Evolutionary conservation across 2,797 vertebrate species (phyloP).

Genomic region (Philypnodon macrostomus): DNA sequence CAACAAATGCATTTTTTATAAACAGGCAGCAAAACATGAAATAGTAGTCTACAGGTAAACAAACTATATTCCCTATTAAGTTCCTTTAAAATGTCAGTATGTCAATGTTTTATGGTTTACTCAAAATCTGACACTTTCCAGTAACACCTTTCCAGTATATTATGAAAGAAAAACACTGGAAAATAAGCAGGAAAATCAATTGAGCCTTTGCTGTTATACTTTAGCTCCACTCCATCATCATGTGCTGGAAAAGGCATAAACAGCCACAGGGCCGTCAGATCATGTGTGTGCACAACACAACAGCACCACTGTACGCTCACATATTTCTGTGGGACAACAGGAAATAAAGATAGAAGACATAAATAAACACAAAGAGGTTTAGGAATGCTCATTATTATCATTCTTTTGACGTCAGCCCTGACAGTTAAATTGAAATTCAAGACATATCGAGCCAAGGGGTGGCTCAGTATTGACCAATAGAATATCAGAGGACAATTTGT

Average conservation of each 20-base stretch:
- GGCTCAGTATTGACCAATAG: no score
- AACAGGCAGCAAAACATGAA: no score
- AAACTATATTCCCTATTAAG: no score
- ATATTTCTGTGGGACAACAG: constrained; percentile 24
- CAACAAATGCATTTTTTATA: no score
- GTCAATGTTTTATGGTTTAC: background rate
- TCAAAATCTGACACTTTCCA: constrained; percentile 3
- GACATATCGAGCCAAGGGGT: no score
- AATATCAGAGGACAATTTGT: no score
- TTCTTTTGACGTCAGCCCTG: no score
- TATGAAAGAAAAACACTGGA: constrained; percentile 12
- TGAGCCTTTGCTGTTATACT: constrained; percentile 5
- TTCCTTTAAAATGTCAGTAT: no score
- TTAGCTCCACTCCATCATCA: constrained; percentile 26
- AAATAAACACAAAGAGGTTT: constrained; percentile 4
- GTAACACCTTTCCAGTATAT: constrained; percentile 14
- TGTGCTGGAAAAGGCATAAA: constrained; percentile 27
- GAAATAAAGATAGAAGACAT: constrained; percentile 10
- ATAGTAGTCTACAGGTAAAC: no score
- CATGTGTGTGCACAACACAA: constrained; percentile 37
- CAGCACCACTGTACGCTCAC: constrained; percentile 28
- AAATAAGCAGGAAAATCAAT: constrained; percentile 16
- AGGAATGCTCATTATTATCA: background rate
- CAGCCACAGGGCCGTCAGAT: constrained; percentile 22
- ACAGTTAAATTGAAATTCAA: background rate